Evolutionary conservation across 2,888 invertebrate species (phyloP).

Genomic region (Caenorhabditis parvicauda): DNA sequence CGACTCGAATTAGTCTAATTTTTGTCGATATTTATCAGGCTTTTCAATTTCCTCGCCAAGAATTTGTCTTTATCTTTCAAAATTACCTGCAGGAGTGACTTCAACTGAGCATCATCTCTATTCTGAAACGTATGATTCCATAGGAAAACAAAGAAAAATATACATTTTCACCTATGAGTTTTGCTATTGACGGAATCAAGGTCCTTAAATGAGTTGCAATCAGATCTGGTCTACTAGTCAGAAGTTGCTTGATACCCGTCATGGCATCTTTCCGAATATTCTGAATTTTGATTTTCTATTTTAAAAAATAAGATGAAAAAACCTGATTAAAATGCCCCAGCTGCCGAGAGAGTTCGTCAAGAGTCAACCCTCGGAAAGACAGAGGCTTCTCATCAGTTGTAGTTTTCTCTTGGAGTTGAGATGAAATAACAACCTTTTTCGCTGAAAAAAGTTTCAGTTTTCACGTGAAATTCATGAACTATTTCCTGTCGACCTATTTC

Average conservation of each 20-base stretch:
- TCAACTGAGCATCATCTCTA: background rate
- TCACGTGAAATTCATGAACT: background rate
- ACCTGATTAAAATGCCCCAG: conserved; percentile 52
- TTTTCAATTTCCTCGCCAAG: background rate
- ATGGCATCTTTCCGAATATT: conserved; percentile 41
- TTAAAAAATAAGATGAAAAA: background rate
- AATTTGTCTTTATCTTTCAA: too few relatives aligned
- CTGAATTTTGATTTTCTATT: too few relatives aligned
- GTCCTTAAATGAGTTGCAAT: conserved; percentile 33
- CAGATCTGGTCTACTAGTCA: conserved; percentile 36
- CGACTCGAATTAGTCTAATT: too few relatives aligned
- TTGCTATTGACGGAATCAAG: conserved; percentile 39
- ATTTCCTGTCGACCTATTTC: background rate
- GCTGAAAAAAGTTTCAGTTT: conserved; percentile 14
- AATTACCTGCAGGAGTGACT: background rate
- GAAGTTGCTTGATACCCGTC: conserved; percentile 41
- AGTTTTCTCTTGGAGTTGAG: conserved; percentile 36
- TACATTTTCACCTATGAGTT: conserved; percentile 33
- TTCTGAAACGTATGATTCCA: background rate
- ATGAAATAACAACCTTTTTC: conserved; percentile 27
- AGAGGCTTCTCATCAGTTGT: conserved; percentile 28
- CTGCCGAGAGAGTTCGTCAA: conserved; percentile 49
- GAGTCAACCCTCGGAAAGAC: conserved; percentile 37
- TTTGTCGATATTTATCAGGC: background rate
- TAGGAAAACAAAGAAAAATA: background rate